A percentile compares a stretch with the other conserved stretches of the same genome.
Conservation (phyloP, 2,113 vertebrate genomes). For the Acrocephalus arundinaceus region DNA sequence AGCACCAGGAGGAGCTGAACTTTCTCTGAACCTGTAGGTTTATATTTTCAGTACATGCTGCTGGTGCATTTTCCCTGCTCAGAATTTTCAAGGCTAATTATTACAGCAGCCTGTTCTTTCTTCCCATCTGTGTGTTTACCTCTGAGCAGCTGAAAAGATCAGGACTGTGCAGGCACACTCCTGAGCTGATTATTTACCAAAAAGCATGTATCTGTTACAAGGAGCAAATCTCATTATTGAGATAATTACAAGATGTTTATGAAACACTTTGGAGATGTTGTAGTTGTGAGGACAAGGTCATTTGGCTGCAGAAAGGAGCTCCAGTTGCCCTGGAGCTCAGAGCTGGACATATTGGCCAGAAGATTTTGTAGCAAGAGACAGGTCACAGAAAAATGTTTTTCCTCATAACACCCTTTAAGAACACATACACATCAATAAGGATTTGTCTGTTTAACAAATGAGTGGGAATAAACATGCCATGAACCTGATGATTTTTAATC, state of each 20-base stretch:
- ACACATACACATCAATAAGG: not conserved
- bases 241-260: constrained; percentile 43
- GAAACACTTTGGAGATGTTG: not conserved
- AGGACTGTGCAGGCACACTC: not conserved
- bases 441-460: not conserved
- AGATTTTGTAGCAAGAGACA: not conserved
- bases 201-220: not conserved
- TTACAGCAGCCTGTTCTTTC: not conserved
- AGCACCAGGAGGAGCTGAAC: not conserved
- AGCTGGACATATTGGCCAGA: not conserved
- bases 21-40: not conserved
- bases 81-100: constrained; percentile 26
- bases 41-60: not conserved
- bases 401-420: not conserved
- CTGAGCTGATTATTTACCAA: constrained; percentile 9
- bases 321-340: not conserved
- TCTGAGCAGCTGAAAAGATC: constrained; percentile 47
- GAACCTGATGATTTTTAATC: not conserved
- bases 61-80: not conserved
- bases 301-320: constrained; percentile 7
- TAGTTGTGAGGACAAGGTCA: not conserved
- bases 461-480: not conserved
- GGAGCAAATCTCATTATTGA: constrained; percentile 18
- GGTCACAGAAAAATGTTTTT: not conserved
- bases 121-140: constrained; percentile 48